Percentiles rank a stretch among this genome's conserved stretches.
Conservation (phyloP, 2,888 invertebrate genomes). For the Ptychoptera albimana region DNA sequence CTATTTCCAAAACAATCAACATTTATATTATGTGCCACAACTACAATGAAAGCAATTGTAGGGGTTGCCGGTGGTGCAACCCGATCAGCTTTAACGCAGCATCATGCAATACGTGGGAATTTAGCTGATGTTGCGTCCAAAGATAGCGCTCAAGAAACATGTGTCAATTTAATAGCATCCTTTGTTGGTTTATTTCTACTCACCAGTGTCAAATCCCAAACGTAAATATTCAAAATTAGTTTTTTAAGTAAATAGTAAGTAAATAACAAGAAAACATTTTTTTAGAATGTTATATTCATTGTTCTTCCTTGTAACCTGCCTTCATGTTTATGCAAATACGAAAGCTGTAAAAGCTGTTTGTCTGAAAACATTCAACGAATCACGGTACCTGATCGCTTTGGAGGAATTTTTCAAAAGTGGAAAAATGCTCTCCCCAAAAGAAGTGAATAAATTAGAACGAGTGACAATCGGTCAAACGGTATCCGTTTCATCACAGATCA, state of each 20-base stretch:
- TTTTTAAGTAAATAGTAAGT: conserved; percentile 8
- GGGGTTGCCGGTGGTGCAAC: conserved; percentile 90
- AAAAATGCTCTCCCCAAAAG: conserved; percentile 41
- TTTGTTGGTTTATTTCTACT: conserved; percentile 61
- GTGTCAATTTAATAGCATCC: conserved; percentile 81
- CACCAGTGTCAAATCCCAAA: conserved; percentile 40
- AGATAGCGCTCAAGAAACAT: conserved; percentile 93
- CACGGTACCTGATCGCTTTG: conserved; percentile 54
- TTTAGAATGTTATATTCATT: conserved; percentile 55
- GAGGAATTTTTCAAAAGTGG: conserved; percentile 47
- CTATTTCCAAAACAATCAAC: conserved; percentile 43
- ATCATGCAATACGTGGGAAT: conserved; percentile 79
- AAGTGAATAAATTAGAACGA: conserved; percentile 56
- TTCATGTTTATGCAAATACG: conserved; percentile 81
- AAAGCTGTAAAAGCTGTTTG: conserved; percentile 67
- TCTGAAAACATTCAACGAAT: conserved; percentile 65
- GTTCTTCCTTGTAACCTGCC: conserved; percentile 52
- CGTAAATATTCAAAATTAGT: conserved; percentile 21
- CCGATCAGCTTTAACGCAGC: conserved; percentile 80
- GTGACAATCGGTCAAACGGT: conserved; percentile 41
- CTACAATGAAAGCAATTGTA: conserved; percentile 70
- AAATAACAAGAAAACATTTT: conserved; percentile 12
- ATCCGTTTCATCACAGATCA: conserved; percentile 26
- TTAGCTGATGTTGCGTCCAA: conserved; percentile 85
- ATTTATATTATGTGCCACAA: conserved; percentile 53